Evolutionary conservation across 2,797 vertebrate genomes (phyloP), one percentile per base, ranked within the genome.

Genomic region (Trachops cirrhosus): DNA sequence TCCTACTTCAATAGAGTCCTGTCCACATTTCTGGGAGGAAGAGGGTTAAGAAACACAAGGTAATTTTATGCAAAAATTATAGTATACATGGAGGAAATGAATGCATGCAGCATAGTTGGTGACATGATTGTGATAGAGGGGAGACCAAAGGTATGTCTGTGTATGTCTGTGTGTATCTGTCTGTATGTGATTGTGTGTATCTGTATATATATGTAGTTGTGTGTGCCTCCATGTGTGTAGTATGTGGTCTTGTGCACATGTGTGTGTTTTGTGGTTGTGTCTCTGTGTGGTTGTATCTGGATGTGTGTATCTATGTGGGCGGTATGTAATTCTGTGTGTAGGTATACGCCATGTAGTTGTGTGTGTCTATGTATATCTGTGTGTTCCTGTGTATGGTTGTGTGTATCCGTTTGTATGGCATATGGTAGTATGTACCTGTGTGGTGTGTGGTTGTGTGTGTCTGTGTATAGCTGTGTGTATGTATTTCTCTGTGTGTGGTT

Each of bases 11-110:
- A 19, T 3, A 48, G 37, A 71, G 16, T 16, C 26, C 26, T 80
- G 67, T 29, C 24, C 57, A n/a, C 18, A 16, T 59, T 89, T 54
- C 32, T 52, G 34, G 52, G 77, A 85, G 11, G 32, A 87, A 50
- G 9, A 44, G 4, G 2, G 10, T 52, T 85, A 59, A 85, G 24
- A 37, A 85, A 39, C 68, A 57, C 29, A 15, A 32, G 22, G 9
- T 46, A 39, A n/a, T 34, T 75, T 24, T 48, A 75, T 29, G 37
- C 39, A 92, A 50, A 92, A 85, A n/a, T 46, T 24, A 37, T 64
- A 64, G 46, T 22, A 5, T 46, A 11, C 7, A 2, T 14, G n/a
- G 54, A 5, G 64, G 54, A 46, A 12, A 4, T 6, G 5, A 88
- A 71, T 39, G 32, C 22, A 14, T 7, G 9, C 24, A 82, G 32